Conservation (phyloP, 2,113 vertebrate genomes). For the Paradoxurus hermaphroditus region DNA sequence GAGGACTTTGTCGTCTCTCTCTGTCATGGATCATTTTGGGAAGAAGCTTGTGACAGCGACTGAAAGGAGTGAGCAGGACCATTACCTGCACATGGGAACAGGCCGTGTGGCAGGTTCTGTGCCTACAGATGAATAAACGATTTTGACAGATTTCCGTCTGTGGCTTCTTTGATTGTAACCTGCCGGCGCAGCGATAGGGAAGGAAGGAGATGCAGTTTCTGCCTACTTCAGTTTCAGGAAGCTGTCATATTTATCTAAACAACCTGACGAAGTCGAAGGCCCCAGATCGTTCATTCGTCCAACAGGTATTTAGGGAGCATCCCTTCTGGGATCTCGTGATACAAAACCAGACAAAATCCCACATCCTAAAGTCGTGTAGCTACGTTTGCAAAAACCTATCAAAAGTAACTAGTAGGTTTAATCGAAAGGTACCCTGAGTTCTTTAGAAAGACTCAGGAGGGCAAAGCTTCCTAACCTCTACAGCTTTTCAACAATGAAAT, state of each 20-base stretch:
- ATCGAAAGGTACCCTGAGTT: not conserved
- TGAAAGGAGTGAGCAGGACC: not conserved
- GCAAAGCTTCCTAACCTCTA: not conserved
- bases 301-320: not conserved
- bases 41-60: not conserved
- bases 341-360: not conserved
- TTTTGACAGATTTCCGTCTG: not conserved
- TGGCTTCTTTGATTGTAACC: not conserved
- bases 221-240: not conserved
- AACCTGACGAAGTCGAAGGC: not conserved
- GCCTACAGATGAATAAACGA: not conserved
- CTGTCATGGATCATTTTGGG: not conserved
- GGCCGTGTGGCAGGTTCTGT: not conserved
- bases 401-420: not conserved
- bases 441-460: not conserved
- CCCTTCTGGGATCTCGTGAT: not conserved
- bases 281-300: not conserved
- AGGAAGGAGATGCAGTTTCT: not conserved
- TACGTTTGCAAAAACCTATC: not conserved
- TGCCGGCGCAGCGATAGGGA: not conserved
- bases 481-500: not conserved
- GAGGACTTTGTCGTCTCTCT: not conserved
- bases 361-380: not conserved
- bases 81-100: not conserved
- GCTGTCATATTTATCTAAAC: not conserved